Evolutionary conservation across 1,140 invertebrate genomes (phyloP).

Genomic region (Melanaphis sacchari): DNA sequence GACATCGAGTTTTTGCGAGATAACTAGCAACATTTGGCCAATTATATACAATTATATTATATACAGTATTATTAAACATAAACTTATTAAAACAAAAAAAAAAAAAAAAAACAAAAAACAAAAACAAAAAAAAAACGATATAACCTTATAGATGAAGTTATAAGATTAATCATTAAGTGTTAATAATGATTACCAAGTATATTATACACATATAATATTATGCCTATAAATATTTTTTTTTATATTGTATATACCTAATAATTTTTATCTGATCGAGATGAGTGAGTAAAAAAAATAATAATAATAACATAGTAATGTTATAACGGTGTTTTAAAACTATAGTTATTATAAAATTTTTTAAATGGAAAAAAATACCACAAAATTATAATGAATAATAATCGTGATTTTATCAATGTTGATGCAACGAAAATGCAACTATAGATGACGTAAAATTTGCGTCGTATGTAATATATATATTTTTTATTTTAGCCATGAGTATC

Average conservation of each 20-base stretch:
- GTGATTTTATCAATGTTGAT: not conserved
- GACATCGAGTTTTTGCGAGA: not conserved
- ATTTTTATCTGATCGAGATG: not conserved
- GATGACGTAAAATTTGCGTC: not conserved
- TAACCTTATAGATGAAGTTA: not conserved
- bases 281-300: not conserved
- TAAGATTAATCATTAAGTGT: not conserved
- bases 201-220: not conserved
- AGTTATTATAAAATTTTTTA: not conserved
- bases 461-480: not conserved
- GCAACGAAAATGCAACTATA: not conserved
- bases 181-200: not conserved
- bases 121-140: too few species aligned
- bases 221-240: too few species aligned
- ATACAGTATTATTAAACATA: not conserved
- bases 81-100: not conserved
- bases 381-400: not conserved
- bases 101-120: not conserved
- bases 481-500: not conserved
- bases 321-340: not conserved
- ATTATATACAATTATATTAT: not conserved
- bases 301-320: not conserved
- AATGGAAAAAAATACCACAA: not conserved
- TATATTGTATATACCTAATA: not conserved
- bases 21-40: not conserved